These are phyloP conservation scores for Sorex araneus DNA, from an alignment of 2,113 vertebrate genomes.

Conservation along the genomic window DNA sequence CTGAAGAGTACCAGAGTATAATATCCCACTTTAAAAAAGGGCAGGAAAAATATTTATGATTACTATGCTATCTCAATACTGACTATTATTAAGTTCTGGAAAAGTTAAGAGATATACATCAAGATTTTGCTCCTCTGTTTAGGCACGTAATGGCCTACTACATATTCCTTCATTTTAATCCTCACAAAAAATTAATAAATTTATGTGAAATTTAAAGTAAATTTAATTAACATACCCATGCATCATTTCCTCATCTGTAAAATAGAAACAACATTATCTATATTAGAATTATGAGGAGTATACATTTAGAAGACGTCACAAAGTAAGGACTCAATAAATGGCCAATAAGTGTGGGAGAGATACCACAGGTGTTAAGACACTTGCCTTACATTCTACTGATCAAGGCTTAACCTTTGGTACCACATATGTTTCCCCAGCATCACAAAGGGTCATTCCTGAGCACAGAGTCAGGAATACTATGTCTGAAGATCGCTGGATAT, in stretches of 20 bases:
- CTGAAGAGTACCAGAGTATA: constrained; percentile 14
- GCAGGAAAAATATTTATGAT: constrained; percentile 6
- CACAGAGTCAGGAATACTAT: no score
- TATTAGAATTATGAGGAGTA: constrained; percentile 52
- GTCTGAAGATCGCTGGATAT: no score
- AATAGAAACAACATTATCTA: constrained; percentile 14
- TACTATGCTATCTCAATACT: constrained; percentile 27
- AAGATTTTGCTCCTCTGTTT: constrained; percentile 30
- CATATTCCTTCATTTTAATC: constrained; percentile 31
- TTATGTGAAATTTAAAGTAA: background rate
- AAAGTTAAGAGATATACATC: background rate
- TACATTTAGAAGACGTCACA: constrained; percentile 36
- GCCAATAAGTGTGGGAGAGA: background rate
- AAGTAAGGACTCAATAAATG: constrained; percentile 27
- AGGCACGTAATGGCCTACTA: background rate
- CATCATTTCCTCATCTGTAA: constrained; percentile 70
- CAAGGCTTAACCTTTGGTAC: no score
- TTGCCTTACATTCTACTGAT: no score
- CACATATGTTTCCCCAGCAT: no score
- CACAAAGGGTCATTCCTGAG: no score
- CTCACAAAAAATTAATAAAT: constrained; percentile 35
- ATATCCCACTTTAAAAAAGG: background rate
- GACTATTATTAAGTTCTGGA: constrained; percentile 48
- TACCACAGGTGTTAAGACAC: no score
- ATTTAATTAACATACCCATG: constrained; percentile 28